phyloP scores from a whole-genome alignment of 2,888 invertebrate genomes.

The Glaucopsyche alexis region DNA sequence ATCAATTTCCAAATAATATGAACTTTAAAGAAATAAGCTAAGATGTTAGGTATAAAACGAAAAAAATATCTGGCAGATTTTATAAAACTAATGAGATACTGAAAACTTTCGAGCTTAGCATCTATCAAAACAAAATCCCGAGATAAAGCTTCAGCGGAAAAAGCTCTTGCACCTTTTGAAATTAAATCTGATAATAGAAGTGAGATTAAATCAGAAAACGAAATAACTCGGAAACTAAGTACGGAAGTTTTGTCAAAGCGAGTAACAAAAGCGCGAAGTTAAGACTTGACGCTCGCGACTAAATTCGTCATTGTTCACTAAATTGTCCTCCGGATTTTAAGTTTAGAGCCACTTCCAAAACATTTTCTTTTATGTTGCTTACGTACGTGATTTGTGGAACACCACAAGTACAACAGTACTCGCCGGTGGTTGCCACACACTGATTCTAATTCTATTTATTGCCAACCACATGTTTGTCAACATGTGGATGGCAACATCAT shows the following conservation, averaged over 20 bases:
- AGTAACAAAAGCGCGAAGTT: conserved; percentile 36
- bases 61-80: conserved; percentile 4
- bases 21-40: no score
- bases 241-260: conserved; percentile 33
- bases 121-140: conserved; percentile 19
- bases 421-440: no score
- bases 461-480: no score
- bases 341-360: conserved; percentile 26
- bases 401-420: no score
- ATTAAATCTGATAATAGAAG: conserved; percentile 30
- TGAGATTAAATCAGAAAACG: conserved; percentile 32
- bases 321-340: conserved; percentile 33
- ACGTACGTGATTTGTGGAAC: no score
- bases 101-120: conserved; percentile 17
- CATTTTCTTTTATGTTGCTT: conserved; percentile 18
- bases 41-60: background rate
- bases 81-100: conserved; percentile 13
- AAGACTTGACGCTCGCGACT: conserved; percentile 41
- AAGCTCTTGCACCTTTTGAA: conserved; percentile 28
- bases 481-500: no score
- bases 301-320: conserved; percentile 43
- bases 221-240: conserved; percentile 31
- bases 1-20: no score
- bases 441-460: no score
- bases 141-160: conserved; percentile 12